A percentile compares a stretch with the other conserved stretches of the same genome.
These are phyloP conservation scores for Tylochromis polylepis DNA, from an alignment of 2,113 vertebrate species.

Conservation along the genomic window DNA sequence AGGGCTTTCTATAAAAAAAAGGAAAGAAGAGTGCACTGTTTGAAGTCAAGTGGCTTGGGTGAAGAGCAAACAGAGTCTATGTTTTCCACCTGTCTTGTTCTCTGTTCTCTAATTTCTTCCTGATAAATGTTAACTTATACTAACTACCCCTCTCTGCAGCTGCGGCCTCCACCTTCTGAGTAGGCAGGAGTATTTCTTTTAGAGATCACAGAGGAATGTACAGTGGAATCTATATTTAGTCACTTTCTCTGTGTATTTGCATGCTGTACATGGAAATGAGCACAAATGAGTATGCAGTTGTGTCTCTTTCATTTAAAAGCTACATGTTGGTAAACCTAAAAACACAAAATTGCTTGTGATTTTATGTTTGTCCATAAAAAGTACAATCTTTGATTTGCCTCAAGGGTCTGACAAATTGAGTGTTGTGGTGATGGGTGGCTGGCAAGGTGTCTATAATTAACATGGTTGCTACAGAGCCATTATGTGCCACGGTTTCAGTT, in stretches of 20 bases:
- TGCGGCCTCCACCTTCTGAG: neutral
- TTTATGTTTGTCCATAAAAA: neutral
- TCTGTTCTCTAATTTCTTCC: slow-evolving; percentile 23
- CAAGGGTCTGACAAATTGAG: neutral
- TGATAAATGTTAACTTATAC: slow-evolving; percentile 14
- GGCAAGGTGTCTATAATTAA: neutral
- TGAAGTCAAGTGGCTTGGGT: slow-evolving; percentile 34
- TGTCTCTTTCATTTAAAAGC: neutral
- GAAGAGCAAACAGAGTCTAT: slow-evolving; percentile 34
- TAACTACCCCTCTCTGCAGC: neutral
- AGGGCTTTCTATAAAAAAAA: slow-evolving; percentile 27
- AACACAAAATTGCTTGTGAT: neutral
- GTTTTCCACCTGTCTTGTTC: slow-evolving; percentile 40
- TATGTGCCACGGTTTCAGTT: neutral
- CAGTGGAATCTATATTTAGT: neutral
- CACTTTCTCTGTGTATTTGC: neutral
- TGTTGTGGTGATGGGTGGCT: neutral
- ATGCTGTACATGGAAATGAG: neutral
- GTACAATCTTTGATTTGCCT: neutral
- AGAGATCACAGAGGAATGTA: slow-evolving; percentile 17
- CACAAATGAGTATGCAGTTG: neutral
- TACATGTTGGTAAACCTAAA: neutral
- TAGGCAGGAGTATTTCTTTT: neutral
- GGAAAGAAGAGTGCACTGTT: slow-evolving; percentile 11
- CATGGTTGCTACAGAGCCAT: neutral